phyloP scores from a whole-genome alignment of 1,140 invertebrate species.

The Panagrolaimus sp. region DNA sequence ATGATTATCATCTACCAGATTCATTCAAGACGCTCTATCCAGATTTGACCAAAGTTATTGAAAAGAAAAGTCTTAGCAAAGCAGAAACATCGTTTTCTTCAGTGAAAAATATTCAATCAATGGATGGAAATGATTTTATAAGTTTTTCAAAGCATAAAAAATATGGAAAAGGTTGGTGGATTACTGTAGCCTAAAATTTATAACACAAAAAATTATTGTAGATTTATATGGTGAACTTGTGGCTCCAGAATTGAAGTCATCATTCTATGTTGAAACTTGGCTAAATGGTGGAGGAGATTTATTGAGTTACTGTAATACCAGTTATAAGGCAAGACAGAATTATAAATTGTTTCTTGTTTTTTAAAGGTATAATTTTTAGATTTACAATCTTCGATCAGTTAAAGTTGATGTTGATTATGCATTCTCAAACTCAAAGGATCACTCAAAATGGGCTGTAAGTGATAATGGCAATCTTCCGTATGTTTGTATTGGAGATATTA shows the following conservation, averaged over 20 bases:
- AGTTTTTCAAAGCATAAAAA: slow-evolving; percentile 40
- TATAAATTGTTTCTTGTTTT: not conserved
- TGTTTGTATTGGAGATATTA: slow-evolving; percentile 83
- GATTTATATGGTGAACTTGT: slow-evolving; percentile 78
- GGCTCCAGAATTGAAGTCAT: slow-evolving; percentile 69
- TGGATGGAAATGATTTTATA: slow-evolving; percentile 24
- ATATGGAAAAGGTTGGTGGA: slow-evolving; percentile 31
- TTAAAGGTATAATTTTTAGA: slow-evolving; percentile 46
- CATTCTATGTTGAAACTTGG: slow-evolving; percentile 79
- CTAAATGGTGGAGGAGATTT: slow-evolving; percentile 70
- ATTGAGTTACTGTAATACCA: slow-evolving; percentile 53
- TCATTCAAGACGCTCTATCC: slow-evolving; percentile 30
- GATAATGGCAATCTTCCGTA: slow-evolving; percentile 63
- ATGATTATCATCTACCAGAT: slow-evolving; percentile 34
- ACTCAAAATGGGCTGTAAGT: slow-evolving; percentile 83
- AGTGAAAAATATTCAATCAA: slow-evolving; percentile 15
- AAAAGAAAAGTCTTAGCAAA: slow-evolving; percentile 20
- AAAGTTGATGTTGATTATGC: not conserved
- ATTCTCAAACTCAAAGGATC: slow-evolving; percentile 73
- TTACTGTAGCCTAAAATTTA: not conserved
- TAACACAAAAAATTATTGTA: slow-evolving; percentile 49
- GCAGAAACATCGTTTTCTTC: slow-evolving; percentile 21
- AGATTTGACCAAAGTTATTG: slow-evolving; percentile 27
- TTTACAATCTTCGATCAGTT: slow-evolving; percentile 37
- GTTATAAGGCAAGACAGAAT: slow-evolving; percentile 48